These are phyloP conservation scores for Apodemus agrarius DNA, from an alignment of 2,797 vertebrate genomes.

Conservation along the genomic window DNA sequence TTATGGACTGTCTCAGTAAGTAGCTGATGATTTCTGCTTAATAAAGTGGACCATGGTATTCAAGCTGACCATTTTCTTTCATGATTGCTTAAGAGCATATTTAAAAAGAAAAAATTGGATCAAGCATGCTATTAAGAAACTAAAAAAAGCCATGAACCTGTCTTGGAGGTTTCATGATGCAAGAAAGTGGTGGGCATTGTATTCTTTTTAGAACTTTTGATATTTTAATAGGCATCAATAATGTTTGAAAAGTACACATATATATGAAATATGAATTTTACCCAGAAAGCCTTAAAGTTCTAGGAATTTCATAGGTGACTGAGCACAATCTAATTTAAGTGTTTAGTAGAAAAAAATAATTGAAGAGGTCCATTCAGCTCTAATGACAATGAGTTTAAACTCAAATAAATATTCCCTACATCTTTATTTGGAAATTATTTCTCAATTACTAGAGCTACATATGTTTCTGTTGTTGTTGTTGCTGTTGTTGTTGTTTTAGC, in stretches of 20 bases:
- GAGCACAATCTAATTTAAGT: background rate
- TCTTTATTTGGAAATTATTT: background rate
- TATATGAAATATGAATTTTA: background rate
- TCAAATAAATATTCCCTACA: background rate
- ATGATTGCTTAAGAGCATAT: background rate
- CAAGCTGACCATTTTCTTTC: conserved; percentile 7
- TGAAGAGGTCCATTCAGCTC: background rate
- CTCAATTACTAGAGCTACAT: background rate
- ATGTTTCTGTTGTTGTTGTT: background rate
- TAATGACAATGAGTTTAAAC: background rate
- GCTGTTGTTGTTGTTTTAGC: background rate
- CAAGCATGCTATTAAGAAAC: background rate
- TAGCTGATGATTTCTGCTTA: background rate
- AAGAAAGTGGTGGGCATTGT: background rate
- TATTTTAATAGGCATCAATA: background rate
- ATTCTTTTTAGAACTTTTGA: background rate
- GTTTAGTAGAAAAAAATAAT: background rate
- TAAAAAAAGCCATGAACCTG: background rate
- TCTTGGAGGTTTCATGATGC: background rate
- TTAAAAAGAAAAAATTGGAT: conserved; percentile 4
- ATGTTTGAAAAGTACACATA: background rate
- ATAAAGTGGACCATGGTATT: conserved; percentile 21
- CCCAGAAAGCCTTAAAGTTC: background rate
- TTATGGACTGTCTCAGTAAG: background rate
- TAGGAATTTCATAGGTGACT: background rate